Evolutionary conservation across 2,113 vertebrate genomes (phyloP), one percentile per base, ranked within the genome.

Genomic region (Takifugu flavidus): DNA sequence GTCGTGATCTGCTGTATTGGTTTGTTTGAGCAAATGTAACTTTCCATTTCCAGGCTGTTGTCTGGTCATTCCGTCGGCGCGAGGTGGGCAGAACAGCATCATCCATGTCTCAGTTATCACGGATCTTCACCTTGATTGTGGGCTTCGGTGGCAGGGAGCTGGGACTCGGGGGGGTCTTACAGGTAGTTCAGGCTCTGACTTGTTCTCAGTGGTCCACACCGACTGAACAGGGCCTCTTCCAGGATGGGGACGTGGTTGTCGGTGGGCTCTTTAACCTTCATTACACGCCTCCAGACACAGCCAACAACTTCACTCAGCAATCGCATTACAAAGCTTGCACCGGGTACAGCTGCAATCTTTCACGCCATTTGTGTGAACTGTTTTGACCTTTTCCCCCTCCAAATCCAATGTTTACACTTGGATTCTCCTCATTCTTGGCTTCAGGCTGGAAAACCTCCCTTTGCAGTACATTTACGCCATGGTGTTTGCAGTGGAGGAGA

Each of bases 401-500:
- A 39, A 10, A 39, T 39, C 6, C 52, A 43, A 53, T 2, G 69
- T 58, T 55, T 60, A 3, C 28, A 4, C 65, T 2, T 72, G 5
- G 29, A 45, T 15, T 25, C 1, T 54, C 63, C 3, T 65, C 31
- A 49, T 15, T 26, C 72, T 5, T 67, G 28, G 5, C 59, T 7
- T 61, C 62, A 89, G 88, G 46, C 82, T 91, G 50, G 74, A 89
- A 74, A 65, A 73, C 26, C 70, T 78, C 42, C 74, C 89, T 8
- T 50, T 89, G 13, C 86, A 81, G 42, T 89, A 88, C 76, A 45
- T 85, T 13, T 84, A 91, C 52, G 84, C 87, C 10, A 79, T 92
- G 80, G 53, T 88, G 25, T 92, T 89, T 78, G 89, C 91, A 0
- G 60, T 92, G 57, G 89, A 92, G n/a, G 90, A 92, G 79, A 92